phyloP scores from a whole-genome alignment of 92 coral and sea anemone species.

The Porites cylindrica region DNA sequence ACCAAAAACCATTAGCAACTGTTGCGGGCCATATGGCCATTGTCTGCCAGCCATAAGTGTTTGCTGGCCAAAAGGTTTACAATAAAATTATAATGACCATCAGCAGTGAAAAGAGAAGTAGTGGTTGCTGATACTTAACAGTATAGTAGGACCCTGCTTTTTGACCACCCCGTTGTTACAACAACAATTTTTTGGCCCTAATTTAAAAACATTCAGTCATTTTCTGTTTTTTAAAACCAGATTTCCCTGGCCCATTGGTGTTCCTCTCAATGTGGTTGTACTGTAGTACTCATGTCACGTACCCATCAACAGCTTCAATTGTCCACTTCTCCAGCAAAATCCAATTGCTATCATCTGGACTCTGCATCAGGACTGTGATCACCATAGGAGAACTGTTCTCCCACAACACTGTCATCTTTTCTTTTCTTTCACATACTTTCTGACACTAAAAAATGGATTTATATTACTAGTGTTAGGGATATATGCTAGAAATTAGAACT shows the following conservation, averaged over 20 bases:
- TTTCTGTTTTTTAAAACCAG: background rate
- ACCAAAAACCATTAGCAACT: too few species aligned
- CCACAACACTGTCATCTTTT: constrained; percentile 74
- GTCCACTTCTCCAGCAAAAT: constrained; percentile 94
- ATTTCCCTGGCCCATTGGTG: background rate
- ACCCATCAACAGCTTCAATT: constrained; percentile 70
- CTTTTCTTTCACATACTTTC: constrained; percentile 54
- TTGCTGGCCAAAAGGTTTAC: too few species aligned
- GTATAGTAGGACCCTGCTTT: too few species aligned
- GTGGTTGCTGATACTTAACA: too few species aligned
- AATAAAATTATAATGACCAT: too few species aligned
- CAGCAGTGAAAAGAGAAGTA: too few species aligned
- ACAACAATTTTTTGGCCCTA: too few species aligned
- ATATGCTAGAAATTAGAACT: background rate
- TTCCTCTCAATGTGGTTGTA: background rate
- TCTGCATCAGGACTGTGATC: constrained; percentile 72
- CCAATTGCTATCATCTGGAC: constrained; percentile 32
- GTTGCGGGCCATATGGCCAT: too few species aligned
- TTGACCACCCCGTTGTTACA: too few species aligned
- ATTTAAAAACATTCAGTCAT: too few species aligned
- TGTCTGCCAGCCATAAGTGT: too few species aligned
- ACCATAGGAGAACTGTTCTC: constrained; percentile 59
- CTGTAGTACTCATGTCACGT: background rate
- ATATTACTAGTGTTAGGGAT: too few species aligned
- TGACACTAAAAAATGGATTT: constrained; percentile 59